Evolutionary conservation across 1,140 invertebrate species (phyloP).

Genomic region (Sarcophaga peregrina): DNA sequence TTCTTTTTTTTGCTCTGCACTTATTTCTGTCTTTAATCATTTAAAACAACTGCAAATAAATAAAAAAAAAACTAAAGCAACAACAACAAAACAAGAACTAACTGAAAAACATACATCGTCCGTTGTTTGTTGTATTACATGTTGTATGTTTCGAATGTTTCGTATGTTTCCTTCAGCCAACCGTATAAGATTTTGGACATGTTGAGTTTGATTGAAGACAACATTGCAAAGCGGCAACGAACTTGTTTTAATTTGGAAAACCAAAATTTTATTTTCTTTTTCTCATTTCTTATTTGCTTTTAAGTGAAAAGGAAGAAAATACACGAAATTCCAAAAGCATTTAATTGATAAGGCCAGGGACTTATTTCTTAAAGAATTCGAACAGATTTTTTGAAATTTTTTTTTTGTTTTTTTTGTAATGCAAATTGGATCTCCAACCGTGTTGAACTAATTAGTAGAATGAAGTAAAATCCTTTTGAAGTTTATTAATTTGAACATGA

Average conservation of each 20-base stretch:
- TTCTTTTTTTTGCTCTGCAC: neutral
- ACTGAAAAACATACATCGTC: neutral
- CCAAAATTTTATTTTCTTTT: neutral
- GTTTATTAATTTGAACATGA: too few species aligned
- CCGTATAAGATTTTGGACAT: slow-evolving; percentile 14
- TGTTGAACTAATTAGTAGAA: neutral
- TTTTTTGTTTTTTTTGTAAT: too few species aligned
- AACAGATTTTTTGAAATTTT: too few species aligned
- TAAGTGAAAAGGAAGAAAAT: neutral
- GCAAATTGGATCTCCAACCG: neutral
- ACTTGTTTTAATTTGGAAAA: slow-evolving; percentile 4
- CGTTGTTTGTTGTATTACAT: slow-evolving; percentile 5
- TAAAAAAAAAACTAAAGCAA: neutral
- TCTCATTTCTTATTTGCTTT: too few species aligned
- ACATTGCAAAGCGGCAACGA: neutral
- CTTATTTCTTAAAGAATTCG: neutral
- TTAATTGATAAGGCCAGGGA: neutral
- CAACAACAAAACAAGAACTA: neutral
- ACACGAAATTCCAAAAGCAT: neutral
- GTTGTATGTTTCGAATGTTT: neutral
- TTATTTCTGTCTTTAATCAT: slow-evolving; percentile 15
- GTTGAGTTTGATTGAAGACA: slow-evolving; percentile 24
- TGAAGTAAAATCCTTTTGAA: too few species aligned
- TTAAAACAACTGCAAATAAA: neutral
- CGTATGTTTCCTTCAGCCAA: neutral